Conservation (phyloP, 2,113 vertebrate species). For the Oncorhynchus tshawytscha region DNA sequence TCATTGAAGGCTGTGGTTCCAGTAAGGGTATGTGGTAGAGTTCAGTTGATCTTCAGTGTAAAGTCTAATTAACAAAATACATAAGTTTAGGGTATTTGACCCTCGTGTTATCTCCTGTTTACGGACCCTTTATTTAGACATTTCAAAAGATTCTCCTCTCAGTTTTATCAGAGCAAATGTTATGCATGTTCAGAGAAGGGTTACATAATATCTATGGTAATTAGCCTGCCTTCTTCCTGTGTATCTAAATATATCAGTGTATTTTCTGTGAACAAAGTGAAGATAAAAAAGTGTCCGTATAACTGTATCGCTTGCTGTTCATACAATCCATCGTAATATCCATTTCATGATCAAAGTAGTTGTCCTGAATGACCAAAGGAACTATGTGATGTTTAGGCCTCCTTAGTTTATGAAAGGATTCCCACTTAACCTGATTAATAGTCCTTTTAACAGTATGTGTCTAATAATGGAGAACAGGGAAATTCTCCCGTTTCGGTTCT, state of each 20-base stretch:
- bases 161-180: not conserved
- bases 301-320: not conserved
- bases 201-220: not conserved
- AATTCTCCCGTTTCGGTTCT: not conserved
- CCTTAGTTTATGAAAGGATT: not conserved
- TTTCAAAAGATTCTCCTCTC: no score
- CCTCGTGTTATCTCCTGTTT: not conserved
- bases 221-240: not conserved
- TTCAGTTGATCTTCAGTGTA: no score
- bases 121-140: not conserved
- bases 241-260: not conserved
- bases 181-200: not conserved
- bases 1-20: no score
- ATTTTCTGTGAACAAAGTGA: not conserved
- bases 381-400: not conserved
- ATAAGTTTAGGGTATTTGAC: no score
- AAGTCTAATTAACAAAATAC: no score
- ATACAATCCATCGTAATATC: not conserved
- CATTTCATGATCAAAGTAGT: not conserved
- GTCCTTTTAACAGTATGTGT: not conserved
- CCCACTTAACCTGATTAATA: not conserved
- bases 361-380: not conserved
- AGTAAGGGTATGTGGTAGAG: no score
- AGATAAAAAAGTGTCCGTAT: not conserved
- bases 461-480: not conserved